A percentile compares a stretch with the other conserved stretches of the same genome.
Conservation (phyloP, 2,113 vertebrate species). For the Corydoras maculifer region DNA sequence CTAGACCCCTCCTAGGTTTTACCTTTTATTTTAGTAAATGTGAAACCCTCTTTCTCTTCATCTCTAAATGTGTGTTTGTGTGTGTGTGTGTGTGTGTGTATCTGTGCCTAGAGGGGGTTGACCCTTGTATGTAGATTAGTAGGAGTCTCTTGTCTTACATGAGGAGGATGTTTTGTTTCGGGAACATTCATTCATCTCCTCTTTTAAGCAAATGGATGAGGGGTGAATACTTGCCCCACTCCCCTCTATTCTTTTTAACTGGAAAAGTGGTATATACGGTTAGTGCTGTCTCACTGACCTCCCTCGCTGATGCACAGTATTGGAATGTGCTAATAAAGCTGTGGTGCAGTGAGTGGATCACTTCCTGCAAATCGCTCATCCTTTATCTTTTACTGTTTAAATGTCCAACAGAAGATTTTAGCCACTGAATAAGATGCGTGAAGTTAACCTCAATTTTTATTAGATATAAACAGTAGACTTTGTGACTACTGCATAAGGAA, state of each 20-base stretch:
- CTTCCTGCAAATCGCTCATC: background rate
- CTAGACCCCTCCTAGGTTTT: background rate
- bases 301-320: slow-evolving; percentile 10
- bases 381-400: background rate
- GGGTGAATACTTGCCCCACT: slow-evolving; percentile 38
- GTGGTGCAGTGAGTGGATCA: background rate
- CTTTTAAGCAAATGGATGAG: slow-evolving; percentile 43
- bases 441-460: no score
- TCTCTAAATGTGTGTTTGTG: background rate
- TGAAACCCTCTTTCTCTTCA: background rate
- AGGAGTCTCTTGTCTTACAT: slow-evolving; percentile 44
- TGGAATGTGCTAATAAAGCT: slow-evolving; percentile 20
- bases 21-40: background rate
- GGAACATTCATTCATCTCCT: slow-evolving; percentile 43
- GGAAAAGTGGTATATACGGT: slow-evolving; percentile 29
- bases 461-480: no score
- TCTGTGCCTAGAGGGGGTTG: slow-evolving; percentile 7
- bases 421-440: no score
- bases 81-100: no score
- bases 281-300: slow-evolving; percentile 23
- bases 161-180: slow-evolving; percentile 46
- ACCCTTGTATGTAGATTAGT: slow-evolving; percentile 24
- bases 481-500: no score
- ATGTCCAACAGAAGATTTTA: no score
- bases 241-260: slow-evolving; percentile 18